Conservation (phyloP, 2,888 invertebrate species). For the Formica aserva region DNA sequence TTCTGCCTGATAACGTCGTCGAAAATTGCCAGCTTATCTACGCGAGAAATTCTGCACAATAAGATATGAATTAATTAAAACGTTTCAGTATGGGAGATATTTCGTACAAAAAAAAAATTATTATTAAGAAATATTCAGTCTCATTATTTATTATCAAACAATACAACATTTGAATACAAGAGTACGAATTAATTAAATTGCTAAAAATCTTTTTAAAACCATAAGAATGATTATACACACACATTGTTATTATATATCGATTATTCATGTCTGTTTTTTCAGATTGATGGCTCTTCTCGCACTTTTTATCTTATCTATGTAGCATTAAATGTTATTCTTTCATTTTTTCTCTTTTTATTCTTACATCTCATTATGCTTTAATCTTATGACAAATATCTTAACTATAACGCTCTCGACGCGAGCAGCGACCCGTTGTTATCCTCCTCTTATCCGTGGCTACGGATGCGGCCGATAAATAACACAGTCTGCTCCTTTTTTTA, state of each 20-base stretch:
- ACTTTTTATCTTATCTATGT: neutral
- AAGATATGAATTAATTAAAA: neutral
- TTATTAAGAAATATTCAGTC: neutral
- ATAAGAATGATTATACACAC: neutral
- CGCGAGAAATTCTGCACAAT: constrained; percentile 6
- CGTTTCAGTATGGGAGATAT: neutral
- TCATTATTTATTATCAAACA: neutral
- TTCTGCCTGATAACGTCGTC: neutral
- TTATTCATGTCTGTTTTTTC: neutral
- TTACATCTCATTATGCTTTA: neutral
- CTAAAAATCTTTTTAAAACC: neutral
- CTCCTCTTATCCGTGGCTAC: constrained; percentile 10
- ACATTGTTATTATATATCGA: neutral
- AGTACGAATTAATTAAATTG: neutral
- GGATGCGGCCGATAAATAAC: constrained; percentile 51
- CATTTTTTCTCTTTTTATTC: neutral
- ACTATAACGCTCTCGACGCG: constrained; percentile 28
- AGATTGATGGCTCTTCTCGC: neutral
- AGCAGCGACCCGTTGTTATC: constrained; percentile 33
- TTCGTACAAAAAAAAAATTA: neutral
- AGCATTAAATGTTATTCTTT: neutral
- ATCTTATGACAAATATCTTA: constrained; percentile 24
- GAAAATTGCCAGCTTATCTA: constrained; percentile 29
- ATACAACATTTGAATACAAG: neutral
- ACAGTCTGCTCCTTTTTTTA: constrained; percentile 38